Base-by-base conservation (phyloP, 2,888 invertebrate genomes). In the Deilephila porcellus region DNA sequence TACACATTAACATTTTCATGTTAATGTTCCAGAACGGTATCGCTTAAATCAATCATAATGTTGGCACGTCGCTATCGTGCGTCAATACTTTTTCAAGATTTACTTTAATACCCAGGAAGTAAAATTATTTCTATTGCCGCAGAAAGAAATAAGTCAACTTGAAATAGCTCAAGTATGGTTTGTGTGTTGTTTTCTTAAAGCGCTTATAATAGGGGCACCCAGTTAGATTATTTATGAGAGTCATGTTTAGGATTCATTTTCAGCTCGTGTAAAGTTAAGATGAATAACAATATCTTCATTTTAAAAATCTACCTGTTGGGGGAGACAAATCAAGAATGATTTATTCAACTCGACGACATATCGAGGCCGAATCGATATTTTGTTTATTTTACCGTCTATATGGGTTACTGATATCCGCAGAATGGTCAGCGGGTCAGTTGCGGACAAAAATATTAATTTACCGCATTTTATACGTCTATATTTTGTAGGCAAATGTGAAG, bases 201-300 rank as follows among this genome's bases (percentile, higher is more conserved):
- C 80, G 81, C 77, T 83, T 82, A 85, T 81, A 84, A 82, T 79
- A 83, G 82, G 80, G 81, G 79, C 80, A 78, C 84, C 81, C 83
- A 78, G 79, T 80, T 87, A 83, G 84, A 86, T 90, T 93, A 93
- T 93, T 92, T 92, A 93, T 93, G 90, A 91, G 90, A 83, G 77
- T 82, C 86, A 81, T 86, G 88, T 87, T 93, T 90, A 91, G 86
- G 86, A 93, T 93, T 93, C 91, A 89, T 90, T 91, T 93, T 91
- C 88, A 83, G 89, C 92, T 88, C 92, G 92, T 93, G 93, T 93
- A 92, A 89, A 92, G 87, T 88, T 88, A 87, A 81, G 90, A 92
- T 93, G 91, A 91, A 94, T 91, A 91, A 91, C 87, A 92, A 93
- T 91, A 90, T 90, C 87, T 89, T 89, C 78, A 86, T 90, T 93